These are phyloP conservation scores for Peromyscus polionotus DNA, from an alignment of 2,113 vertebrate genomes.

Conservation along the genomic window DNA sequence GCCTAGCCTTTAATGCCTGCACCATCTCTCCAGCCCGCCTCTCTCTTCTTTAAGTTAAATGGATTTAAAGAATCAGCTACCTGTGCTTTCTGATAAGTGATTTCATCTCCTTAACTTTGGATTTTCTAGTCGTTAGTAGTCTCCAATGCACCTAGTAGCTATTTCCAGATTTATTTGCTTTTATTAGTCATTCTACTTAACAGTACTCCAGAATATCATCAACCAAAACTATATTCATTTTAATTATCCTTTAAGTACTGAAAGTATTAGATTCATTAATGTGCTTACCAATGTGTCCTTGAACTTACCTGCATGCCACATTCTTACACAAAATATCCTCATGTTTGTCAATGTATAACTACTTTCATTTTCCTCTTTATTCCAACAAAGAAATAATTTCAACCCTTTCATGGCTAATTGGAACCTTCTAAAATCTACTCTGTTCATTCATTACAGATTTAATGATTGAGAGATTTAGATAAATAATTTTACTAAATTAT, in stretches of 20 bases:
- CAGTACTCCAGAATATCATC: background rate
- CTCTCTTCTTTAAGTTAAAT: background rate
- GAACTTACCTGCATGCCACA: background rate
- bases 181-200: background rate
- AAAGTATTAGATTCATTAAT: conserved; percentile 23
- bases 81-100: background rate
- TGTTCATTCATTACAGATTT: background rate
- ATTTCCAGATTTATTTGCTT: background rate
- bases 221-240: background rate
- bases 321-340: conserved; percentile 7
- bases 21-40: too few relatives aligned
- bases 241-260: background rate
- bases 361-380: background rate
- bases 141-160: background rate
- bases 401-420: background rate
- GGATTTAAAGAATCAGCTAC: background rate
- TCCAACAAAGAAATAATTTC: background rate
- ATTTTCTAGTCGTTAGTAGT: background rate
- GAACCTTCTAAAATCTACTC: background rate
- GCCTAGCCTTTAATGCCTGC: too few relatives aligned
- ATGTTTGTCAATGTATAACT: background rate
- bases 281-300: conserved; percentile 4
- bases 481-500: conserved; percentile 13
- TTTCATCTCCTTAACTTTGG: background rate
- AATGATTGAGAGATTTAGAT: background rate